Evolutionary conservation across 2,888 invertebrate species (phyloP), one percentile per base, ranked within the genome.

Genomic region (Choristoneura rosaceana): DNA sequence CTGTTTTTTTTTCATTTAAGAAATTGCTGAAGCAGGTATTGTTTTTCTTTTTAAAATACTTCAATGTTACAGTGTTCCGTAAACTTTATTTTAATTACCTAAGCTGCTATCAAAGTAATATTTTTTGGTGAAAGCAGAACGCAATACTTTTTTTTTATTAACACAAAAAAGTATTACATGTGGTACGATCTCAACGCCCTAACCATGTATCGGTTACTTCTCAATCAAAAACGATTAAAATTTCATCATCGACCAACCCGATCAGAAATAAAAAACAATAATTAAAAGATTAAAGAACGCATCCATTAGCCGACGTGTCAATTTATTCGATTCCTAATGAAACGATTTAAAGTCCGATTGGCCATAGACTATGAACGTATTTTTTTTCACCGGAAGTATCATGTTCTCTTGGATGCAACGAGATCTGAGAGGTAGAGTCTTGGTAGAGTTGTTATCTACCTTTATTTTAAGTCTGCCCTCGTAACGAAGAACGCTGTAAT

Each of bases 301-400:
- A 73, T 78, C 82, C 83, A 84, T 84, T 83, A 83, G 79, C 74
- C 71, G 74, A 79, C 75, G 81, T 80, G 83, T 83, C 83, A 83
- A 81, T 82, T 79, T 80, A 78, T 78, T 80, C 80, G 78, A 78
- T 78, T 65, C 58, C 77, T 79, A 80, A 77, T 77, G 74, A 79
- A 79, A 78, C 76, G 76, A 78, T 69, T 71, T 52, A 9, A 66
- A 71, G 38, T 58, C 69, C 64, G 69, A 65, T 62, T 33, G 38
- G 55, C 14, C 61, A 66, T 66, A 66, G 69, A 58, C 60, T 69
- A 14, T 14, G 34, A 12, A 3, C 33, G 45, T 45, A n/a, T 45
- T 47, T 64, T 50, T 62, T 64, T 50, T n/a, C n/a, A 14, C 14
- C 8, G n/a, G 50, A 64, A 64, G 59, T 38, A 59, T 59, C 59